phyloP scores from a whole-genome alignment of 1,140 invertebrate species.

The Drosophila paulistorum region DNA sequence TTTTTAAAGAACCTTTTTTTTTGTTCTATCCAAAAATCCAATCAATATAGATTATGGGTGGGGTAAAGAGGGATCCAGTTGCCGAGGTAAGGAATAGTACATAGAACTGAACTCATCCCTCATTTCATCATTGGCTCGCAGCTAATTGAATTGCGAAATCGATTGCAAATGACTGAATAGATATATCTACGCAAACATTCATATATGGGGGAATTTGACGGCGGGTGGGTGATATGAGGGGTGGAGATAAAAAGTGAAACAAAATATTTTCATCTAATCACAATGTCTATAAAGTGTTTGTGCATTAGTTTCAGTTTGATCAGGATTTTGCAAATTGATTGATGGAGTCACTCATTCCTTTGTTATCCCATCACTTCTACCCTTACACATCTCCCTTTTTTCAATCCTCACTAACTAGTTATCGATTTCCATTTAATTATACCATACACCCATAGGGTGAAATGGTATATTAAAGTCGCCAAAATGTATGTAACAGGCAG shows the following conservation, averaged over 20 bases:
- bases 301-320: conserved; percentile 11
- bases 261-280: conserved; percentile 7
- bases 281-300: conserved; percentile 6
- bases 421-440: conserved; percentile 5
- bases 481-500: too few relatives aligned
- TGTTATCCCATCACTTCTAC: background rate
- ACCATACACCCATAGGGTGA: too few relatives aligned
- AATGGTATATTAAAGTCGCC: too few relatives aligned
- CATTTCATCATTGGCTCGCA: conserved; percentile 64
- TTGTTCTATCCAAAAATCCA: conserved; percentile 38
- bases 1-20: conserved; percentile 21
- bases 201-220: background rate
- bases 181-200: conserved; percentile 17
- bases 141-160: conserved; percentile 73
- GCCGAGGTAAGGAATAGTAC: conserved; percentile 21
- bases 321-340: conserved; percentile 5
- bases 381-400: background rate
- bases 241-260: background rate
- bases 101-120: conserved; percentile 46
- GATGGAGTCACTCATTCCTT: background rate
- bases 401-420: background rate
- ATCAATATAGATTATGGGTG: conserved; percentile 53
- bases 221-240: background rate
- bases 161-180: conserved; percentile 56
- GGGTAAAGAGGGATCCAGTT: too few relatives aligned